Base-by-base conservation (phyloP, 2,888 invertebrate genomes). In the Torymus aiolomorphi region DNA sequence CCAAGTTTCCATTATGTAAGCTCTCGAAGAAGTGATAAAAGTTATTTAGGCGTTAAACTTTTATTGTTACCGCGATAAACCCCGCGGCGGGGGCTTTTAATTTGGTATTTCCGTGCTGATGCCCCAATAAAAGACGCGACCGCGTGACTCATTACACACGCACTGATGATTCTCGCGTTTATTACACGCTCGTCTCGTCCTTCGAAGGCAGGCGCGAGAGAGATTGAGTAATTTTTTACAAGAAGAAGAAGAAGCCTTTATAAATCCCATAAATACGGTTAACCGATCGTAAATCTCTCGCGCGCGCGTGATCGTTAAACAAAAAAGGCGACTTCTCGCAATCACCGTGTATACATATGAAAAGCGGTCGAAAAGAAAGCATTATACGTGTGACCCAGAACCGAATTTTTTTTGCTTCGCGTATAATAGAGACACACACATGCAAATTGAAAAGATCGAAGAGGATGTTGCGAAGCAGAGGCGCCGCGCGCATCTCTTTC, bases 161-260 rank as follows among this genome's bases (percentile, higher is more conserved):
- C 12, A 2, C 2, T 67, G 49, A 67, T 24, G 66, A 66, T 75
- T 11, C 16, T 24, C 57, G 16, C 70, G 42, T 63, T 56, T 70
- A 56, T 42, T 42, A 42, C 42, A 70, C 4, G 12, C 70, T 52
- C 20, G 20, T 42, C 16, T 56, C 8, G 42, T 42, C 42, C 42
- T 52, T 57, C 16, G 11, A 57, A 62, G 20, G 16, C 57, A 18
- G 31, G 57, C 49, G 5, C 14, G 14, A 42, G 8, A 8, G 8
- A 42, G 72, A 67, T 78, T 74, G 74, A 78, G 62, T 74, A 74
- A 78, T 78, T 78, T 62, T 69, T 20, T 42, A 42, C 42, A 42
- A 24, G 51, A 56, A 31, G 42, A 20, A 20, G 20, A 20, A 20
- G 20, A 18, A 69, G 62, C 14, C 72, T 67, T 61, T 73, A 73